Conservation (phyloP, 2,797 vertebrate species). For the Mycteria americana region DNA sequence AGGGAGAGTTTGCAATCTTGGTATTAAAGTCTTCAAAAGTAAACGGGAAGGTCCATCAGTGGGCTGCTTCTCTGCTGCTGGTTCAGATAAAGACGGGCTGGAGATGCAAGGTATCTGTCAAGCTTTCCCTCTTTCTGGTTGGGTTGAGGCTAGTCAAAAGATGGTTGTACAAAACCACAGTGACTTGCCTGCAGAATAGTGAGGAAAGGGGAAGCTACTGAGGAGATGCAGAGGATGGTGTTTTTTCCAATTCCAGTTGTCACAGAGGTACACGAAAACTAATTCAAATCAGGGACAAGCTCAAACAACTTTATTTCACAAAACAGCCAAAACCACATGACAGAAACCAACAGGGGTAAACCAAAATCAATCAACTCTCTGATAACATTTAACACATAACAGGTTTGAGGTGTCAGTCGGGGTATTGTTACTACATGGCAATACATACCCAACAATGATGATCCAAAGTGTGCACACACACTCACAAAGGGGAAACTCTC, state of each 20-base stretch:
- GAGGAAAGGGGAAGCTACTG: neutral
- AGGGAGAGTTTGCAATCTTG: neutral
- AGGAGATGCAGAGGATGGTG: neutral
- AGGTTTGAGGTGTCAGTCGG: no score
- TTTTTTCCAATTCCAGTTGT: neutral
- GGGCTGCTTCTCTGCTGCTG: neutral
- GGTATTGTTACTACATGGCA: no score
- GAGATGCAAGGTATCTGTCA: neutral
- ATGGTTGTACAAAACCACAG: neutral
- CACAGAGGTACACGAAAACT: no score
- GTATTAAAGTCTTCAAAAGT: neutral
- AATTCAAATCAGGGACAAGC: no score
- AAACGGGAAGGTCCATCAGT: neutral
- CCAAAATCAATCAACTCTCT: no score
- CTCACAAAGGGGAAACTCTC: no score
- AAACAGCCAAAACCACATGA: no score
- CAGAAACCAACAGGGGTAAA: no score
- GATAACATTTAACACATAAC: no score
- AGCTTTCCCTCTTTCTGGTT: neutral
- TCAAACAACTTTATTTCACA: no score
- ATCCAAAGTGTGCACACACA: no score
- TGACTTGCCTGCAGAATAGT: neutral
- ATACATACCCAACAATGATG: no score
- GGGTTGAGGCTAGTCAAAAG: neutral
- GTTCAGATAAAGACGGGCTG: neutral